Evolutionary conservation across 2,888 invertebrate genomes (phyloP), one percentile per base, ranked within the genome.

Genomic region (Lypha dubia): DNA sequence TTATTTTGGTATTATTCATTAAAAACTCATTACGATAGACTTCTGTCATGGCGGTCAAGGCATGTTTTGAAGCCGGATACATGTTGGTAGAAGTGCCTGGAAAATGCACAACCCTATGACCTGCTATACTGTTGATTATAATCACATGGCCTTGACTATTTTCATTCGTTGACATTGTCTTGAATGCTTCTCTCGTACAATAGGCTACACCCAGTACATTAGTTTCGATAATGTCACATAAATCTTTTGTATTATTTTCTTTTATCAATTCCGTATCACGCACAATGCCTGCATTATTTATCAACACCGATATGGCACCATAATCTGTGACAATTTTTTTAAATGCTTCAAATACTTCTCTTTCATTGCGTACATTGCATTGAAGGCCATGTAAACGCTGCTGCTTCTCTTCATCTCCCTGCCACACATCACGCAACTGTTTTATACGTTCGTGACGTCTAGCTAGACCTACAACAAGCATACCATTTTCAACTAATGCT

Each of bases 381-480:
- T 90, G 88, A 38, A 91, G 82, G 1, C 93, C 90, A 79, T 92
- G 88, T 3, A 93, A 88, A 17, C 86, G 85, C n/a, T 80, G 86
- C 87, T 24, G 77, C 38, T 86, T 83, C 24, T 71, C 74, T 24
- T 93, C 86, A 38, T 77, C 76, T 46, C 41, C 60, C 46, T 81
- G 41, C 60, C 87, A 85, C 8, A 68, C 56, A n/a, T 41, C 28
- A 41, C 41, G 56, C 67, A 89, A 51, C 13, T 88, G 70, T 67
- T 89, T 89, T 7, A 90, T 85, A 13, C 84, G 88, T 20, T 90
- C 88, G 2, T 87, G 85, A 0, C 89, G 88, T 65, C 94, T 89
- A 0, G 93, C 93, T 86, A 94, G 89, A 0, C 93, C 94, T 1
- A 94, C 92, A 0, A 94, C 94, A 67, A 92, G 92, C 87, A 94